phyloP scores from a whole-genome alignment of 2,888 invertebrate species.

The Tipula lateralis region DNA sequence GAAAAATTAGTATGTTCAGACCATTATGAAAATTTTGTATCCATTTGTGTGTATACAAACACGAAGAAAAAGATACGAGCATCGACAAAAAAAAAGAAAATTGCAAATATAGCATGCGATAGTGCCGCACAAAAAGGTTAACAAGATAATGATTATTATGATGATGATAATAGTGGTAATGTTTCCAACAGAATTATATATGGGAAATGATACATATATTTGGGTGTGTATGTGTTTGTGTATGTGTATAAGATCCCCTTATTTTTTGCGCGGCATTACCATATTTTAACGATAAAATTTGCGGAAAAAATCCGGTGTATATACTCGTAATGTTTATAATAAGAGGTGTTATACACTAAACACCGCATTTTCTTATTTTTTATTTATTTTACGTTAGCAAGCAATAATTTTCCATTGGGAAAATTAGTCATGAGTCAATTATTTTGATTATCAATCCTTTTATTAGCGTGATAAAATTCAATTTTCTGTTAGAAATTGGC shows the following conservation, averaged over 20 bases:
- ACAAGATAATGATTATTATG: conserved; percentile 24
- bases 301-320: neutral
- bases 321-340: neutral
- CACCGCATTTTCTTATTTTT: neutral
- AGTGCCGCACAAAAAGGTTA: neutral
- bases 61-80: too few relatives aligned
- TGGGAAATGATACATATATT: neutral
- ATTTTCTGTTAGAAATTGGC: neutral
- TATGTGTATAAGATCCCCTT: neutral
- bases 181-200: neutral
- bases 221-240: neutral
- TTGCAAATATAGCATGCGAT: neutral
- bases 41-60: too few relatives aligned
- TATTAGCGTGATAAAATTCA: conserved; percentile 19
- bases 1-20: neutral
- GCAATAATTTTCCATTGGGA: neutral
- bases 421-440: conserved; percentile 19
- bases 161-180: conserved; percentile 19
- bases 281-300: conserved; percentile 9
- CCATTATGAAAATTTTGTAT: neutral
- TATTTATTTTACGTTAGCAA: neutral
- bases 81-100: neutral
- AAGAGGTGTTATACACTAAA: conserved; percentile 5
- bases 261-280: neutral
- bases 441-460: conserved; percentile 19